These are phyloP conservation scores for Cynoglossus semilaevis DNA, from an alignment of 2,113 vertebrate genomes.

Conservation along the genomic window DNA sequence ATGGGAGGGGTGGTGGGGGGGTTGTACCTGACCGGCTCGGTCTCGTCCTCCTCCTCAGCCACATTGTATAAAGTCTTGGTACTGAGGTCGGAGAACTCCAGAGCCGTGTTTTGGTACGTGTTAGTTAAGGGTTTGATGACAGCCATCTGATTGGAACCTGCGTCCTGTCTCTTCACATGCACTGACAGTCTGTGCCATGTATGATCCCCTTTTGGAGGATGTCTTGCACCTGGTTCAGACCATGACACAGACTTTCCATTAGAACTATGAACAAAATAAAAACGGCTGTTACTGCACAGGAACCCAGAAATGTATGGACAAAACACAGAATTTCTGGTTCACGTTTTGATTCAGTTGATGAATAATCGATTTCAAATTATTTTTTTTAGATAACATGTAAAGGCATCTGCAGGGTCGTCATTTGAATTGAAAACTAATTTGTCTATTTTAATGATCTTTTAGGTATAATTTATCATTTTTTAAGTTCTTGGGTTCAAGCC, in stretches of 20 bases:
- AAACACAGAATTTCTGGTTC: conserved; percentile 68
- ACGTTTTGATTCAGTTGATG: conserved; percentile 37
- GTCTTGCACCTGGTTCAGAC: conserved; percentile 99
- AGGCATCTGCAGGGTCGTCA: conserved; percentile 36
- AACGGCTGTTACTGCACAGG: conserved; percentile 78
- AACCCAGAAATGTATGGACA: conserved; percentile 68
- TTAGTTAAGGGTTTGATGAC: conserved; percentile 99
- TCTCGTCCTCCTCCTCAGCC: conserved; percentile 86
- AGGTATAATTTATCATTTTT: too few relatives aligned
- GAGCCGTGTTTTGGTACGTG: conserved; percentile 84
- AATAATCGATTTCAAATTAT: neutral
- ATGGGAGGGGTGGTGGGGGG: conserved; percentile 81
- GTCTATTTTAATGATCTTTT: too few relatives aligned
- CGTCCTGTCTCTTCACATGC: conserved; percentile 94
- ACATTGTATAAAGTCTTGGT: conserved; percentile 91
- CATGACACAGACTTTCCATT: conserved; percentile 99
- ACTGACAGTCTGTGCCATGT: conserved; percentile 98
- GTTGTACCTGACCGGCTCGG: conserved; percentile 76
- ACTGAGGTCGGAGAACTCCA: conserved; percentile 90
- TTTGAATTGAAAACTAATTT: neutral
- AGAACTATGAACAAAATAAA: conserved; percentile 99
- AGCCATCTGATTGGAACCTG: conserved; percentile 95
- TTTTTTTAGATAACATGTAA: conserved; percentile 6
- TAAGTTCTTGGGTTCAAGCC: too few relatives aligned
- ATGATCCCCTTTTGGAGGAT: conserved; percentile 92